phyloP scores from a whole-genome alignment of 2,113 vertebrate species.

The Lamprologus ornatipinnis region DNA sequence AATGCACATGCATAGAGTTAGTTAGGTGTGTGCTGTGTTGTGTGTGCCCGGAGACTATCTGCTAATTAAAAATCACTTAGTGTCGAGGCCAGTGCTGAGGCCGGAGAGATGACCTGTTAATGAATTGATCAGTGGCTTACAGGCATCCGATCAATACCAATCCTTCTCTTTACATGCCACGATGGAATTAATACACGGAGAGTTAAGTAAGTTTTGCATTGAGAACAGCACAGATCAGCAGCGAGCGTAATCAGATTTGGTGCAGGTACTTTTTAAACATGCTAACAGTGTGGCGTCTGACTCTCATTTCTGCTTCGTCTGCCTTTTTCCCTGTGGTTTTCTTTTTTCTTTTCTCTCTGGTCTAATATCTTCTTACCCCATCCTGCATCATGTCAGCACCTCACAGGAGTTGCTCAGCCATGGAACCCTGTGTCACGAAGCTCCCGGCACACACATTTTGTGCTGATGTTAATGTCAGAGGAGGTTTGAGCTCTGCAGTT shows the following conservation, averaged over 20 bases:
- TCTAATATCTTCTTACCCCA: not conserved
- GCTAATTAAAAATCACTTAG: slow-evolving; percentile 45
- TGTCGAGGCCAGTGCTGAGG: not conserved
- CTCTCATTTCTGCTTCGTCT: not conserved
- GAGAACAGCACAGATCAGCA: not conserved
- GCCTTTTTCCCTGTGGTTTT: not conserved
- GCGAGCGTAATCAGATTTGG: accelerated
- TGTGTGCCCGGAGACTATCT: not conserved
- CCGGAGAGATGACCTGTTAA: slow-evolving; percentile 7
- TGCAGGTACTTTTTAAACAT: not conserved
- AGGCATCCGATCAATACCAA: slow-evolving; percentile 25
- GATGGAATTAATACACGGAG: slow-evolving; percentile 8
- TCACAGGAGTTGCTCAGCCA: not conserved
- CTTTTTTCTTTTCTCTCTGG: not conserved
- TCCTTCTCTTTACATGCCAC: not conserved
- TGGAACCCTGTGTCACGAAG: not conserved
- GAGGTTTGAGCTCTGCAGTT: not conserved
- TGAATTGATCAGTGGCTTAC: slow-evolving; percentile 30
- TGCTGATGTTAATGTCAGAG: not conserved
- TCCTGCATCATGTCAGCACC: not conserved
- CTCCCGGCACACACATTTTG: not conserved
- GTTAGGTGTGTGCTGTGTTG: not conserved
- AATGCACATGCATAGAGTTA: not conserved
- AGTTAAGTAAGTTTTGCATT: not conserved
- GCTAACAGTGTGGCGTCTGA: not conserved